Evolutionary conservation across 2,797 vertebrate genomes (phyloP).

Genomic region (Chiroxiphia lanceolata): DNA sequence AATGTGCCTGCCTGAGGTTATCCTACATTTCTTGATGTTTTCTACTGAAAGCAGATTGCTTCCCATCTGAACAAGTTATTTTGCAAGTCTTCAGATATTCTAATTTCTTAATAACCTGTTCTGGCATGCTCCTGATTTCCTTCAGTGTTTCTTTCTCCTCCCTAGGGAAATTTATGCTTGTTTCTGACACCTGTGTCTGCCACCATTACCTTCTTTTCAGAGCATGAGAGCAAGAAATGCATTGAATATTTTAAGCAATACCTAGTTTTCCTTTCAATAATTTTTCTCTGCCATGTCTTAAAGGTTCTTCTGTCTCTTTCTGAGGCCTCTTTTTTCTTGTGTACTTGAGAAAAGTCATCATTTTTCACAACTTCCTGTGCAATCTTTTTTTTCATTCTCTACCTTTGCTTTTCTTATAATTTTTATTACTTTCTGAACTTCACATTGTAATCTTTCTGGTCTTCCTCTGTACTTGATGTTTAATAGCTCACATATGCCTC

Average conservation of each 20-base stretch:
- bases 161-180: slow-evolving; percentile 37
- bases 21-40: not conserved
- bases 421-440: slow-evolving; percentile 64
- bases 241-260: slow-evolving; percentile 56
- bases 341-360: slow-evolving; percentile 31
- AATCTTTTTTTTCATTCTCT: slow-evolving; percentile 50
- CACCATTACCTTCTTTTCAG: slow-evolving; percentile 14
- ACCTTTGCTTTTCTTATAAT: slow-evolving; percentile 65
- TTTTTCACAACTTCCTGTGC: slow-evolving; percentile 52
- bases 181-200: slow-evolving; percentile 53
- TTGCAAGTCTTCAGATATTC: slow-evolving; percentile 50
- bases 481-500: slow-evolving; percentile 45
- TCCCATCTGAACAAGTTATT: slow-evolving; percentile 30
- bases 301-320: slow-evolving; percentile 42
- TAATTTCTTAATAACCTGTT: slow-evolving; percentile 48
- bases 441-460: slow-evolving; percentile 60
- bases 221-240: not conserved
- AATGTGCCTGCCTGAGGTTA: not conserved
- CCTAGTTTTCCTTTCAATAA: slow-evolving; percentile 33
- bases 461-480: slow-evolving; percentile 38
- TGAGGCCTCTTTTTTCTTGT: slow-evolving; percentile 19
- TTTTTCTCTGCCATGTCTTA: slow-evolving; percentile 56
- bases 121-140: slow-evolving; percentile 16
- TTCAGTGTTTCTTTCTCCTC: slow-evolving; percentile 40
- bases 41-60: not conserved